phyloP scores from a whole-genome alignment of 2,797 vertebrate genomes.

The Petrocephalus schoutedeni region DNA sequence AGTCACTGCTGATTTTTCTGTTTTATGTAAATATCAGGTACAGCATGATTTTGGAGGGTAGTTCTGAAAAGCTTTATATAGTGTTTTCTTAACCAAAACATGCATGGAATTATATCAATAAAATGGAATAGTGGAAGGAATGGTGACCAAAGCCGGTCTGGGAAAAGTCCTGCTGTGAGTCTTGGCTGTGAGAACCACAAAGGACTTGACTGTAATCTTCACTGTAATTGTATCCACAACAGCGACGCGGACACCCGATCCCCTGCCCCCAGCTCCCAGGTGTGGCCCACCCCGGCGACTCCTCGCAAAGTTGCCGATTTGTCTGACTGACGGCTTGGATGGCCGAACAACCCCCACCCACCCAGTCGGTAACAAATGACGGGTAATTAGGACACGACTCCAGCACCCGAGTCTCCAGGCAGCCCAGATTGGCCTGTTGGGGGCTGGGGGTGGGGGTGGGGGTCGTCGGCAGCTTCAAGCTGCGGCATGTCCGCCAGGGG shows the following conservation, averaged over 20 bases:
- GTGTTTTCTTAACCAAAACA: background rate
- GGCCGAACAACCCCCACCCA: background rate
- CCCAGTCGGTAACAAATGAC: background rate
- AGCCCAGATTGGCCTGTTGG: background rate
- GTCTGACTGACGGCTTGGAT: background rate
- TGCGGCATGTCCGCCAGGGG: background rate
- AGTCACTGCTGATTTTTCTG: background rate
- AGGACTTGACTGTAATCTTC: background rate
- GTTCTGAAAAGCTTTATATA: background rate
- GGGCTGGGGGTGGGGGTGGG: background rate
- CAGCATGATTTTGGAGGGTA: background rate
- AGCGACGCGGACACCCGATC: background rate
- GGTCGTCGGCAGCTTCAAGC: background rate
- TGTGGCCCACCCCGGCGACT: background rate
- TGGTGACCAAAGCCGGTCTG: background rate
- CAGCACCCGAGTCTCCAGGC: background rate
- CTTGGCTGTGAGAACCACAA: background rate
- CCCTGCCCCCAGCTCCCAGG: background rate
- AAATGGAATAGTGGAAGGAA: background rate
- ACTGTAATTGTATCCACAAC: slow-evolving; percentile 11
- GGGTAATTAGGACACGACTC: background rate
- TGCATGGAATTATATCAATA: background rate
- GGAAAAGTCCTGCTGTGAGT: background rate
- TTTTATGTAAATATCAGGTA: background rate
- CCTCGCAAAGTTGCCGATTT: background rate